These are phyloP conservation scores for Lagopus muta DNA, from an alignment of 2,113 vertebrate genomes.

Conservation along the genomic window DNA sequence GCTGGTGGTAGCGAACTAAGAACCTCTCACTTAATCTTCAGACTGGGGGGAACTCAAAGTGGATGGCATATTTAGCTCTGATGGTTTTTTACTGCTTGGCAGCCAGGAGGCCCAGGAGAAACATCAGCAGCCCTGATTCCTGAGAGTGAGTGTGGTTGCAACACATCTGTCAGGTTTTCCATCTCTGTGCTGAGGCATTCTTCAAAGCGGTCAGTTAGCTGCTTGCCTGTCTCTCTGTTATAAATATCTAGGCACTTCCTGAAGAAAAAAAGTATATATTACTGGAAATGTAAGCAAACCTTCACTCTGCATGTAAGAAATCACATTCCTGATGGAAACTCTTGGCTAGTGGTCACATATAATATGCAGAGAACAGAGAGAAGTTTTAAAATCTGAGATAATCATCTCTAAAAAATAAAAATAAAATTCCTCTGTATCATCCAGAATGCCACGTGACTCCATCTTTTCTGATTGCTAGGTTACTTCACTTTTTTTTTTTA, in stretches of 20 bases:
- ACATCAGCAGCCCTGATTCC: background rate
- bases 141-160: background rate
- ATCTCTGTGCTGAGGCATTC: background rate
- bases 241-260: conserved; percentile 39
- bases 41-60: background rate
- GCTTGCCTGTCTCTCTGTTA: background rate
- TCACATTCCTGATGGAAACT: background rate
- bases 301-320: conserved; percentile 7
- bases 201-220: conserved; percentile 14
- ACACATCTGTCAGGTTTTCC: conserved; percentile 1
- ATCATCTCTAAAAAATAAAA: background rate
- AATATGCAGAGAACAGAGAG: background rate
- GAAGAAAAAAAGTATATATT: background rate
- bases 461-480: background rate
- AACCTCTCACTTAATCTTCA: background rate
- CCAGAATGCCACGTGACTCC: background rate
- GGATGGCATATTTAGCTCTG: conserved; percentile 6
- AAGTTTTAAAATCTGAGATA: background rate
- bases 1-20: background rate
- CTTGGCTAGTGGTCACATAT: background rate
- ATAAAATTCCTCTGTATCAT: background rate
- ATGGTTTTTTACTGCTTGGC: background rate
- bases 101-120: background rate
- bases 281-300: background rate
- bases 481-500: background rate